Percentiles rank a stretch among this genome's conserved stretches.
Evolutionary conservation across 2,113 vertebrate genomes (phyloP).

Genomic region (Pogona vitticeps): DNA sequence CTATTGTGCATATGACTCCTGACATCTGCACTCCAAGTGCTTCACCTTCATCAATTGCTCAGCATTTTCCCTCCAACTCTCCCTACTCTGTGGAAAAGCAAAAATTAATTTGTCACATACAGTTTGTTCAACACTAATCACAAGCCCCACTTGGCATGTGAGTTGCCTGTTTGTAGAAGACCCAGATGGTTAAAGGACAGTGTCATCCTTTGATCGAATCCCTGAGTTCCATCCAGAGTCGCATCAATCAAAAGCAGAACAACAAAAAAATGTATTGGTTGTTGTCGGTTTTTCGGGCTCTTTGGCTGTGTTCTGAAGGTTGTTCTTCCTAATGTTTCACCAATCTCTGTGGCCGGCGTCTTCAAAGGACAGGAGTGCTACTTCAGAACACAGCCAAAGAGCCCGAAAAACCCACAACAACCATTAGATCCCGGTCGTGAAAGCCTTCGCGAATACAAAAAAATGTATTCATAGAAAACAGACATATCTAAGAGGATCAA

Average conservation of each 20-base stretch:
- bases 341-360: too few species aligned
- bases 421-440: too few species aligned
- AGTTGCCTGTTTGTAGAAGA: not conserved
- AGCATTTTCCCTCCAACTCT: not conserved
- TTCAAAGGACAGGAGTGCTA: too few species aligned
- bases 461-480: too few species aligned
- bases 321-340: too few species aligned
- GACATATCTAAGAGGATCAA: too few species aligned
- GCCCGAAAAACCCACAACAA: too few species aligned
- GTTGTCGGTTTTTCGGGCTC: too few species aligned
- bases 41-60: not conserved
- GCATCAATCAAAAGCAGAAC: not conserved
- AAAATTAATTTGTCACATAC: not conserved
- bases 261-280: not conserved
- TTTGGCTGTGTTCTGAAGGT: too few species aligned
- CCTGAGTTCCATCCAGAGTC: not conserved
- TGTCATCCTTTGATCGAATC: not conserved
- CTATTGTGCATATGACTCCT: not conserved
- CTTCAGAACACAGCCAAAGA: too few species aligned
- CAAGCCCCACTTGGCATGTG: too few species aligned
- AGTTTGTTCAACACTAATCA: not conserved
- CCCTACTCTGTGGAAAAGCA: not conserved
- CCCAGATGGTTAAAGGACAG: not conserved
- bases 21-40: not conserved
- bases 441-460: too few species aligned